phyloP scores from a whole-genome alignment of 1,140 invertebrate species.

The Reticulitermes speratus region DNA sequence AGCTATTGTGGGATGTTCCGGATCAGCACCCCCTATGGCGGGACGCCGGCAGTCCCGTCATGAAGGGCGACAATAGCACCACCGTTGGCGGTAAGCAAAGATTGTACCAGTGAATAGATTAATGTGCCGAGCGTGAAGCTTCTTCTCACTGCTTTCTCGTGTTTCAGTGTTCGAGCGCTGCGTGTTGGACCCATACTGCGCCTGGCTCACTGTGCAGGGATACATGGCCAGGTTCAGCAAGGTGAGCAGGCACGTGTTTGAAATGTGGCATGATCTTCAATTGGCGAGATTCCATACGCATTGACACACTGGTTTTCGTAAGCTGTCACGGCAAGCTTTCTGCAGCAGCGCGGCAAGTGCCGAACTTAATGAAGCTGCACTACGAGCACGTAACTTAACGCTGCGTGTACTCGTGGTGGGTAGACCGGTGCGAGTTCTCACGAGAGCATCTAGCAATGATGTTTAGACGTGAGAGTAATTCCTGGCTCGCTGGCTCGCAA shows the following conservation, averaged over 20 bases:
- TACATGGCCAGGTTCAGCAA: constrained; percentile 78
- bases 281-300: no score
- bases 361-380: no score
- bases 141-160: neutral
- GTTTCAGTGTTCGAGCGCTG: constrained; percentile 70
- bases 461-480: no score
- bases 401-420: no score
- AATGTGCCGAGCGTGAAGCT: neutral
- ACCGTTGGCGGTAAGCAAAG: constrained; percentile 41
- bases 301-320: no score
- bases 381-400: no score
- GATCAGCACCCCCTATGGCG: constrained; percentile 86
- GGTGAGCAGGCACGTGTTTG: constrained; percentile 46
- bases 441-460: no score
- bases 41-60: constrained; percentile 77
- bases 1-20: constrained; percentile 79
- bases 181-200: constrained; percentile 71
- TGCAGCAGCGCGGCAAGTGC: no score
- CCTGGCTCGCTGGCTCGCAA: no score
- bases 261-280: no score
- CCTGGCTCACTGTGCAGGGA: constrained; percentile 67
- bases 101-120: neutral
- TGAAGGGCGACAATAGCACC: constrained; percentile 52
- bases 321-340: no score
- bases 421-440: no score